Conservation (phyloP, 2,888 invertebrate genomes). For the Ditula angustiorana region DNA sequence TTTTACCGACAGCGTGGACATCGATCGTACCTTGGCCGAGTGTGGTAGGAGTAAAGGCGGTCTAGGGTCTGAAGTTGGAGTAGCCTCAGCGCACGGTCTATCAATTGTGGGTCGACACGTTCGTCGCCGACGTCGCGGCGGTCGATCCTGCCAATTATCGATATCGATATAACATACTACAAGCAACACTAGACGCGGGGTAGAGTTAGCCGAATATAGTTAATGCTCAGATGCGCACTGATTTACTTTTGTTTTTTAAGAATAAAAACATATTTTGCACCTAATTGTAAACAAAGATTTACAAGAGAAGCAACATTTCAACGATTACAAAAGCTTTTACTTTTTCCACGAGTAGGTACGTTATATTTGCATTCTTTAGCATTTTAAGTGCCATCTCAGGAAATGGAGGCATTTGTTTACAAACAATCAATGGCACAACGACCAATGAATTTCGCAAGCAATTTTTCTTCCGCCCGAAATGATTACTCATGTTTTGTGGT, state of each 20-base stretch:
- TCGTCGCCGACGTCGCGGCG: conserved; percentile 78
- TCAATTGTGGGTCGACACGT: conserved; percentile 79
- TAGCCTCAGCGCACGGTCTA: conserved; percentile 84
- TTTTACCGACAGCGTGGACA: conserved; percentile 35
- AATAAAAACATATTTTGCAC: not conserved
- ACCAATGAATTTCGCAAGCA: not conserved
- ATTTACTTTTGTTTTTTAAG: not conserved
- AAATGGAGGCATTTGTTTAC: not conserved
- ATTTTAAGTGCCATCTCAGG: not conserved
- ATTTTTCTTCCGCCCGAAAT: not conserved
- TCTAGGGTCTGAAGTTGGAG: conserved; percentile 85
- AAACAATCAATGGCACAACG: not conserved
- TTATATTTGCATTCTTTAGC: not conserved
- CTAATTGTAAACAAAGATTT: no score
- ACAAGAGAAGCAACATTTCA: not conserved
- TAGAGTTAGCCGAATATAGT: conserved; percentile 6
- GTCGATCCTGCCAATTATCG: conserved; percentile 84
- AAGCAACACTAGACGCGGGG: conserved; percentile 49
- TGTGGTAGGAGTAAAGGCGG: conserved; percentile 86
- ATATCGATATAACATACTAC: conserved; percentile 68
- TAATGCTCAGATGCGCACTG: not conserved
- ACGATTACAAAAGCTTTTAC: conserved; percentile 4
- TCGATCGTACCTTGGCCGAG: conserved; percentile 86
- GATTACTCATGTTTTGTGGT: not conserved
- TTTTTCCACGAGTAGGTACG: not conserved